Evolutionary conservation across 2,888 invertebrate genomes (phyloP).

Genomic region (Drosophila monieri): DNA sequence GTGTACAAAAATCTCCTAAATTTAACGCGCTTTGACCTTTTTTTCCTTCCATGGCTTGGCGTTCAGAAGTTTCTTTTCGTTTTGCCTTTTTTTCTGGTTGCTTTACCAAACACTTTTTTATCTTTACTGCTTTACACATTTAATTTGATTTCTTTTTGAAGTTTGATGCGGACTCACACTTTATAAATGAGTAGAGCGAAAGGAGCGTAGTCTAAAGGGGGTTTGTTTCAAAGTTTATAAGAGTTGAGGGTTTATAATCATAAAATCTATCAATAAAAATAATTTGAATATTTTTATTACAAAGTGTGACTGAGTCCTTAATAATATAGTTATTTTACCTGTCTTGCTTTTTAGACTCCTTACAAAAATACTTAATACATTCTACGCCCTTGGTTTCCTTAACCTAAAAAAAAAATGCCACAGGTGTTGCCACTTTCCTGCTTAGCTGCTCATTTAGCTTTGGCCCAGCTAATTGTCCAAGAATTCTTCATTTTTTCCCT

Average conservation of each 20-base stretch:
- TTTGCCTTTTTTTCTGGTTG: conserved; percentile 39
- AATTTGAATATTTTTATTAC: too few relatives aligned
- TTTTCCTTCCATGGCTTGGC: conserved; percentile 47
- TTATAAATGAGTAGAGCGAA: conserved; percentile 24
- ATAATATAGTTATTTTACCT: too few relatives aligned
- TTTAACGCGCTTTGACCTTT: conserved; percentile 74
- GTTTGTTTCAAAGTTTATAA: background rate
- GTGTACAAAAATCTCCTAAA: conserved; percentile 63
- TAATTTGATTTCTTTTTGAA: conserved; percentile 78
- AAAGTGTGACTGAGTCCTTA: too few relatives aligned
- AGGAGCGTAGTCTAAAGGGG: conserved; percentile 22
- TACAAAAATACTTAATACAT: background rate
- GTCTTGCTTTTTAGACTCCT: background rate
- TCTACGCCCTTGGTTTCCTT: conserved; percentile 33
- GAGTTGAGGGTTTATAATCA: background rate
- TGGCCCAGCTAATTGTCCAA: conserved; percentile 68
- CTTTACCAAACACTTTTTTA: conserved; percentile 52
- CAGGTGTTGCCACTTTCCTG: conserved; percentile 74
- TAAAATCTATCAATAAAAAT: background rate
- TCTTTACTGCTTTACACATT: conserved; percentile 70
- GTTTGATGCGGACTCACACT: conserved; percentile 63
- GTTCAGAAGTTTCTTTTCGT: conserved; percentile 61
- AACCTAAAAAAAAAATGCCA: conserved; percentile 50
- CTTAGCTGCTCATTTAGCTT: conserved; percentile 68
- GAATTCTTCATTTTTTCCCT: conserved; percentile 64